Base-by-base conservation (phyloP, 2,797 vertebrate genomes). In the Tiaroga cobitis region DNA sequence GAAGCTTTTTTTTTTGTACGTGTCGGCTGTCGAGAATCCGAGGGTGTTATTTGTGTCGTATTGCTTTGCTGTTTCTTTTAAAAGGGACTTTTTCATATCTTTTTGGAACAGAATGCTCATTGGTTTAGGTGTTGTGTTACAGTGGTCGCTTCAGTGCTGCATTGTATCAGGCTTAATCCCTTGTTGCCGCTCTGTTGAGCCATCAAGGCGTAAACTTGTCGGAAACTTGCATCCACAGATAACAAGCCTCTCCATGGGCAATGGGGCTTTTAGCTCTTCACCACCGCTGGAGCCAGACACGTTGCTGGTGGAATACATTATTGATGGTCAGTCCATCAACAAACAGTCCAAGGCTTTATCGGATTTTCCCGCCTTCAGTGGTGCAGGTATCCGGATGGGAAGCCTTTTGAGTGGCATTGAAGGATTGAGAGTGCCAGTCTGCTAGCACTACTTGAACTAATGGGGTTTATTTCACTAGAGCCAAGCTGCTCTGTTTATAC, bases 241-340 rank as follows among this genome's bases (percentile, higher is more conserved):
- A 78, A 67, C 11, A 10, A 78, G 34, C 7, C 19, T 61, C 37
- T 59, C 51, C 0, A 3, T 43, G 29, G 63, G 51, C 65, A 72
- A 26, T 2, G 8, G 67, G 24, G 75, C 49, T 78, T 84, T 84
- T 61, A 84, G 83, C 49, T 78, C 74, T 19, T 83, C 43, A 13
- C 16, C 80, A 21, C 34, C 1, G 0, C 19, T 34, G 54, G 54
- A 75, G 39, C 70, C 41, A 80, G 61, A 68, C 26, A 32, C 7
- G 15, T 32, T 24, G 10, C 68, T 74, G 41, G 29, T 74, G 24
- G 41, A 74, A 80, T 85, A 80, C 68, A 85, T 85, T 85, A 80
- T 85, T 73, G 77, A 85, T 85, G 67, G 77, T 63, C 56, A 80
- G 68, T 74, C 68, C 84, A 85, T 85, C 77, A 74, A 80, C 56